Evolutionary conservation across 1,140 invertebrate species (phyloP), one percentile per base, ranked within the genome.

Genomic region (Lanistes nyassanus): DNA sequence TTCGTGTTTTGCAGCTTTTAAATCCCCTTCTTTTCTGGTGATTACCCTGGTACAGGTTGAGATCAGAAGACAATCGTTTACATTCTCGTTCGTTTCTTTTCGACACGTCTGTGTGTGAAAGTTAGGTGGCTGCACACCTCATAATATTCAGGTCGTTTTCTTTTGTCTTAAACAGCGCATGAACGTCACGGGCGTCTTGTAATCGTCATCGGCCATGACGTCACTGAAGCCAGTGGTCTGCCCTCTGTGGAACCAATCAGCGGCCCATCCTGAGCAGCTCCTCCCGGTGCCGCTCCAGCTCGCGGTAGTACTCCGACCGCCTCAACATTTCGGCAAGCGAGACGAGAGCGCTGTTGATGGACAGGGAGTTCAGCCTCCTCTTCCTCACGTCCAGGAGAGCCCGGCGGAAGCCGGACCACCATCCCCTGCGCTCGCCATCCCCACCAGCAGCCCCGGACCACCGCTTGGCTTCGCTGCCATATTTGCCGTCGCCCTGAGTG

Each of bases 261-360:
- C 70, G 70, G 34, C 70, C 70, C 0, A 58, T 31, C n/a, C 55
- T 55, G 51, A 60, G n/a, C 6, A 72, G 70, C 21, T 72, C 55
- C 36, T 72, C 34, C 0, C 19, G 31, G 37, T 72, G 70, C 6
- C 70, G 31, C 21, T 34, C 29, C 36, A 23, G 53, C 56, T 58
- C 3, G 9, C 56, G 70, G 55, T 26, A 26, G 37, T 31, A 72
- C 21, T 72, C 70, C 0, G n/a, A 36, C 4, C 51, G 37, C 55
- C 56, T 19, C 19, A 72, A 37, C 70, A 72, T 72, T 19, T 72
- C 70, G 29, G 70, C 70, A 39, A 72, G 56, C 34, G 70, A 58
- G 36, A 72, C 70, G 3, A 72, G 70, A 31, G 70, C 70, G 36
- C 53, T 58, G 70, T 72, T 72, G 70, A 72, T 72, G 70, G 70